Conservation (phyloP, 2,113 vertebrate genomes). For the Hystrix cristata region DNA sequence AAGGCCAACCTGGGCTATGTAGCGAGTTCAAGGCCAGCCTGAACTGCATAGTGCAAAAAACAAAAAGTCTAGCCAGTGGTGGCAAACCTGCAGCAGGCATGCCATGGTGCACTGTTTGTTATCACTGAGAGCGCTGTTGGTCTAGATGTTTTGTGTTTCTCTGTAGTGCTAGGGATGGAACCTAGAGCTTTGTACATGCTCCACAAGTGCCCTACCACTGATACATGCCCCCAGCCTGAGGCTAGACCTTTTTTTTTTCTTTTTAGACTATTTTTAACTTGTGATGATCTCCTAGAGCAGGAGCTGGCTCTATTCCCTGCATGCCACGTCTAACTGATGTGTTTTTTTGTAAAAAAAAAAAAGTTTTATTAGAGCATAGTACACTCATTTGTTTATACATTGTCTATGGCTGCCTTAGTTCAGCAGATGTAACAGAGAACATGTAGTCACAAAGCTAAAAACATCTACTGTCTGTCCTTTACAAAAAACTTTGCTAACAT, state of each 20-base stretch:
- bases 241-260: background rate
- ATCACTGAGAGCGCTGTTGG: background rate
- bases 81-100: background rate
- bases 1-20: background rate
- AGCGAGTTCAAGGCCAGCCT: too few relatives aligned
- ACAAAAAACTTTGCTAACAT: background rate
- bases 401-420: background rate
- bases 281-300: constrained; percentile 3
- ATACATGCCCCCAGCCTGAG: background rate
- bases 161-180: background rate
- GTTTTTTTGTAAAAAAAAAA: background rate
- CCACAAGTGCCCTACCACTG: background rate
- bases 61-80: background rate
- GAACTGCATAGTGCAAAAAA: too few relatives aligned
- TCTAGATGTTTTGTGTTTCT: background rate
- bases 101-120: background rate
- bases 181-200: background rate
- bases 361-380: background rate
- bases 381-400: background rate
- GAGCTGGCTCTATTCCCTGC: background rate
- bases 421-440: background rate
- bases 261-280: constrained; percentile 50
- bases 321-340: background rate
- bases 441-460: constrained; percentile 40
- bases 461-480: background rate